Conservation (phyloP, 2,113 vertebrate genomes). For the Leptobrachium leishanense region DNA sequence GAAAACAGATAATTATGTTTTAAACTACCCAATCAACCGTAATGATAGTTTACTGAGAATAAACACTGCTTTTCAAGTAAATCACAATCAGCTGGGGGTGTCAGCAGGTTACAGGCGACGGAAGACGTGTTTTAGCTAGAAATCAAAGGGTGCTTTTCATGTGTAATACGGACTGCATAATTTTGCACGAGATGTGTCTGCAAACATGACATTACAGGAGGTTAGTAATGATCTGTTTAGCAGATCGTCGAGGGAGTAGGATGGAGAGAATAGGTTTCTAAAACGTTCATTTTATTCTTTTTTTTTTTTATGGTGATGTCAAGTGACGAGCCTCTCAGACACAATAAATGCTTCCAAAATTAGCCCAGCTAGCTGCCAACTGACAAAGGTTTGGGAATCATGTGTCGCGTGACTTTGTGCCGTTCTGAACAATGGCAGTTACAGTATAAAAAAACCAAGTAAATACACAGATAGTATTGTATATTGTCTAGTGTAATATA, state of each 20-base stretch:
- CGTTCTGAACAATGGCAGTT: too few relatives aligned
- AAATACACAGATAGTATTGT: too few relatives aligned
- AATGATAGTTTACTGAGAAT: conserved; percentile 48
- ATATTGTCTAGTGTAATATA: too few relatives aligned
- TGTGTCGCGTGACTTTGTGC: too few relatives aligned
- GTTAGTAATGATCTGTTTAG: conserved; percentile 26
- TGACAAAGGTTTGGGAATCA: too few relatives aligned
- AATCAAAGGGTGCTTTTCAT: conserved; percentile 38
- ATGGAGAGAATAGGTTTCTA: background rate
- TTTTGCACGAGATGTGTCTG: conserved; percentile 7
- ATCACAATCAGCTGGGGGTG: conserved; percentile 41
- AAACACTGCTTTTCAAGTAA: conserved; percentile 47
- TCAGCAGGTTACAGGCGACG: conserved; percentile 38
- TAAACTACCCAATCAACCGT: conserved; percentile 39
- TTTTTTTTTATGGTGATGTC: too few relatives aligned
- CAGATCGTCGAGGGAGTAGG: background rate
- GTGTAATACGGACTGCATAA: conserved; percentile 16
- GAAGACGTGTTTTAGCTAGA: conserved; percentile 42
- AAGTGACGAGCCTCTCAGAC: background rate
- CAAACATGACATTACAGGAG: conserved; percentile 37
- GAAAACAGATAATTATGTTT: conserved; percentile 45
- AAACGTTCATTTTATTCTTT: background rate
- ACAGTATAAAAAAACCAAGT: too few relatives aligned
- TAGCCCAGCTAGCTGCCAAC: too few relatives aligned
- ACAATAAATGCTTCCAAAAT: too few relatives aligned